Conservation (phyloP, 1,140 invertebrate species). For the Heliothis virescens region DNA sequence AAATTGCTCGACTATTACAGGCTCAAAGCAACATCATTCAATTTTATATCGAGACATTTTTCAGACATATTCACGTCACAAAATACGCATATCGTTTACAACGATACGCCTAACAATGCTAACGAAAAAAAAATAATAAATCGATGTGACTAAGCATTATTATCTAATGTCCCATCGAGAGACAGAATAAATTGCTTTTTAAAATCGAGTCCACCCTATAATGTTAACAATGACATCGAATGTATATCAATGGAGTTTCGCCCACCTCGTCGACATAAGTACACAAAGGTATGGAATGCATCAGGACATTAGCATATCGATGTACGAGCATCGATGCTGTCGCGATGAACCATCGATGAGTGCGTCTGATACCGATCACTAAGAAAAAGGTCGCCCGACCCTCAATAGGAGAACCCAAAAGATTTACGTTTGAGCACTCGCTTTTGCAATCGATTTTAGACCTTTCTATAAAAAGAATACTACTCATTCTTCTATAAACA, state of each 20-base stretch:
- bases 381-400: constrained; percentile 73
- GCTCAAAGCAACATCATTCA: not conserved
- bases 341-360: constrained; percentile 76
- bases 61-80: not conserved
- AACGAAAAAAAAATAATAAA: constrained; percentile 43
- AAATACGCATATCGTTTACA: constrained; percentile 27
- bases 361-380: constrained; percentile 75
- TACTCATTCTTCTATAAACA: constrained; percentile 16
- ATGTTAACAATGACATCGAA: constrained; percentile 80
- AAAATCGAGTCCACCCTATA: constrained; percentile 75
- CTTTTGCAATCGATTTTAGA: constrained; percentile 53
- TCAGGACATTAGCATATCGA: constrained; percentile 80
- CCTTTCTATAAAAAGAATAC: constrained; percentile 45
- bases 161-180: constrained; percentile 71
- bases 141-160: constrained; percentile 65
- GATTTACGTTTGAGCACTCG: constrained; percentile 22
- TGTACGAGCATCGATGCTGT: constrained; percentile 79
- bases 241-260: constrained; percentile 83
- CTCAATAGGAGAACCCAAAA: constrained; percentile 58
- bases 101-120: constrained; percentile 26
- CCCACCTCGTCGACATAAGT: constrained; percentile 84
- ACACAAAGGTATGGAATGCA: constrained; percentile 82
- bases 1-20: not conserved
- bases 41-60: constrained; percentile 28
- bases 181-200: constrained; percentile 80